Evolutionary conservation across 1,140 invertebrate species (phyloP).

Genomic region (Drosophila navojoa): DNA sequence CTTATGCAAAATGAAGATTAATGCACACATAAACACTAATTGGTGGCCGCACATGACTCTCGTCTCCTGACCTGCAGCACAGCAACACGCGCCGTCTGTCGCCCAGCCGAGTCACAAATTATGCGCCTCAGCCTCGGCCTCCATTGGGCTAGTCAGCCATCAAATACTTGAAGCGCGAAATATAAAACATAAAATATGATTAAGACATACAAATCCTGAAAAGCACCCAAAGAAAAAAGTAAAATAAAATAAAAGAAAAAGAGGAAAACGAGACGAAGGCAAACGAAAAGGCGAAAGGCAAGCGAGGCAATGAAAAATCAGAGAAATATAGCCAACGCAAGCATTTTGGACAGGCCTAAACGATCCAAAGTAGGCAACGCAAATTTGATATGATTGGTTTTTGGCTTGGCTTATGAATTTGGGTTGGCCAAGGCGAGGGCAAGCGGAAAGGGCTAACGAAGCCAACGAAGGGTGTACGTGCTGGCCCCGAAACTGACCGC

Average conservation of each 20-base stretch:
- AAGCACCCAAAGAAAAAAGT: constrained; percentile 4
- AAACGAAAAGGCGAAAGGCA: neutral
- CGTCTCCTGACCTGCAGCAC: constrained; percentile 8
- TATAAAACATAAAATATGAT: constrained; percentile 77
- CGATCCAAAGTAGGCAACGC: constrained; percentile 30
- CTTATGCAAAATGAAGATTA: constrained; percentile 20
- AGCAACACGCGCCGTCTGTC: neutral
- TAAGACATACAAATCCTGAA: constrained; percentile 64
- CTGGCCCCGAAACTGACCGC: constrained; percentile 63
- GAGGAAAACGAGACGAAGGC: no score
- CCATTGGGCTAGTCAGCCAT: constrained; percentile 44
- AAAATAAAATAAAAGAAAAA: neutral
- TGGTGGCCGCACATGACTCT: constrained; percentile 32
- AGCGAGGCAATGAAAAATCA: constrained; percentile 33
- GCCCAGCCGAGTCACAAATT: constrained; percentile 52
- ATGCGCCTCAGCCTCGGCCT: constrained; percentile 5
- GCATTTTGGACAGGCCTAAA: constrained; percentile 17
- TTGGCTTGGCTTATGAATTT: constrained; percentile 36
- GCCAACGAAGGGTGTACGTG: constrained; percentile 30
- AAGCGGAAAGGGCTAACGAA: constrained; percentile 56
- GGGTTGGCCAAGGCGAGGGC: neutral
- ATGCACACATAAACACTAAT: constrained; percentile 49
- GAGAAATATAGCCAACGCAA: constrained; percentile 37
- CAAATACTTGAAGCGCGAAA: constrained; percentile 72
- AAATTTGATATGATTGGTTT: constrained; percentile 56